Evolutionary conservation across 2,797 vertebrate species (phyloP).

Genomic region (Furcifer pardalis): DNA sequence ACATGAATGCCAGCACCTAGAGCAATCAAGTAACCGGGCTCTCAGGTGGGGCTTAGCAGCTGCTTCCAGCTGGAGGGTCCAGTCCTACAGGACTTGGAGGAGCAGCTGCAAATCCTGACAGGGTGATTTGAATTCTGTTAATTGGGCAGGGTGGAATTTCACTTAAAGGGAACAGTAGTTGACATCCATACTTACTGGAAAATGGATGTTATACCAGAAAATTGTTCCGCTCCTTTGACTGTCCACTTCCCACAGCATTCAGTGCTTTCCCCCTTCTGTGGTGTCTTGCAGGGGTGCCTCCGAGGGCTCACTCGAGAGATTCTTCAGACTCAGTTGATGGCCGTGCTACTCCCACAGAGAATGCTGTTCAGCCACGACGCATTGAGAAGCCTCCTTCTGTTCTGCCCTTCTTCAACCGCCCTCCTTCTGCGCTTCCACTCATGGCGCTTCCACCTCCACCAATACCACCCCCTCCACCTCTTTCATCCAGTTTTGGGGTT

Average conservation of each 20-base stretch:
- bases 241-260: background rate
- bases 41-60: no score
- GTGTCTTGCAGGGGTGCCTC: slow-evolving; percentile 81
- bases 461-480: slow-evolving; percentile 73
- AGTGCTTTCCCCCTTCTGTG: slow-evolving; percentile 26
- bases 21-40: no score
- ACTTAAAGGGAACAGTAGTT: background rate
- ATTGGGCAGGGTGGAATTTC: background rate
- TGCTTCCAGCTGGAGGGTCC: no score
- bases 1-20: no score
- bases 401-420: slow-evolving; percentile 78
- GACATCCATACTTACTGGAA: background rate
- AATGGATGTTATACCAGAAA: background rate
- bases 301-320: slow-evolving; percentile 81
- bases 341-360: slow-evolving; percentile 74
- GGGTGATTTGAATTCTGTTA: accelerated
- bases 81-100: no score
- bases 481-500: slow-evolving; percentile 76
- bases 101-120: no score
- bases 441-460: slow-evolving; percentile 71
- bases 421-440: slow-evolving; percentile 76
- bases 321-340: slow-evolving; percentile 74
- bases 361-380: slow-evolving; percentile 67
- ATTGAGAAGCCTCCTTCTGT: slow-evolving; percentile 81
- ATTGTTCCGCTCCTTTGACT: background rate